Percentiles rank a stretch among this genome's conserved stretches.
phyloP scores from a whole-genome alignment of 2,888 invertebrate species.

The Pseudoips prasinana region DNA sequence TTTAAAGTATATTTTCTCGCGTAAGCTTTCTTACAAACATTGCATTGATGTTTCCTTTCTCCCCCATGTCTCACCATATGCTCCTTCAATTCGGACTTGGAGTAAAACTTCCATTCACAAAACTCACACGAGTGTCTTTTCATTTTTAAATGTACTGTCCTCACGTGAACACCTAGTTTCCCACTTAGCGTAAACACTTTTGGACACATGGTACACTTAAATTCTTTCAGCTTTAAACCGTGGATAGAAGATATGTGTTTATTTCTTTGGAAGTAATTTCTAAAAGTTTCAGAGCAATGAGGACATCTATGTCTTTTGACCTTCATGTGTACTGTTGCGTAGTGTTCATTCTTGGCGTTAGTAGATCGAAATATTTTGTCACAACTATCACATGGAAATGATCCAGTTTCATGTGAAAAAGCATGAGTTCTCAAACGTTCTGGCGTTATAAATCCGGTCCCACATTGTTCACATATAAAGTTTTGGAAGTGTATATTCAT shows the following conservation, averaged over 20 bases:
- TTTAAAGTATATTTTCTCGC: constrained; percentile 68
- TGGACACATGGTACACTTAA: constrained; percentile 62
- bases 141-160: constrained; percentile 68
- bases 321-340: constrained; percentile 72
- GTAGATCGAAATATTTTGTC: constrained; percentile 74
- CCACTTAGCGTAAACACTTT: constrained; percentile 67
- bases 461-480: constrained; percentile 71
- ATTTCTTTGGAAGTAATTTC: constrained; percentile 69
- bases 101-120: constrained; percentile 80
- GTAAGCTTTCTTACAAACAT: constrained; percentile 75
- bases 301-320: constrained; percentile 68
- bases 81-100: constrained; percentile 76
- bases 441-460: constrained; percentile 66
- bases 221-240: constrained; percentile 66
- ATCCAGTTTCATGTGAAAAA: constrained; percentile 63
- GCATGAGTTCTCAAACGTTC: constrained; percentile 61
- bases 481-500: constrained; percentile 74
- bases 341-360: constrained; percentile 70
- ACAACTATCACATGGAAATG: constrained; percentile 67
- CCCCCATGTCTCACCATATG: constrained; percentile 79
- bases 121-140: constrained; percentile 69
- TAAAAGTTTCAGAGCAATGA: constrained; percentile 62
- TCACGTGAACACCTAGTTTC: constrained; percentile 59
- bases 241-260: constrained; percentile 64
- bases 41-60: constrained; percentile 73